Evolutionary conservation across 2,113 vertebrate genomes (phyloP), one percentile per base, ranked within the genome.

Genomic region (Pogona vitticeps): DNA sequence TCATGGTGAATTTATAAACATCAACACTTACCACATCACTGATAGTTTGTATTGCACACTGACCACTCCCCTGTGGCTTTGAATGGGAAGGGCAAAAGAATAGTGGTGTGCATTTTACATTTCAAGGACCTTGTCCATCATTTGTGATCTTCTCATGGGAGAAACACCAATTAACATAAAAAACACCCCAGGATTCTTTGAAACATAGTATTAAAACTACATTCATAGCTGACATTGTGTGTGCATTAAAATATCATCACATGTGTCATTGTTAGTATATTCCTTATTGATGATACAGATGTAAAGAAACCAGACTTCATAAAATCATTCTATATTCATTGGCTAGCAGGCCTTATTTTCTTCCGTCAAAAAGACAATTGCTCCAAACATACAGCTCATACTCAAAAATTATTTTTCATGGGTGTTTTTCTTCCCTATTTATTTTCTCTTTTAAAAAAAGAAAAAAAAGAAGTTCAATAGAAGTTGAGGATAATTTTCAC

Each of bases 281-380:
- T 12, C 81, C 70, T 23, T 67, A 59, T 12, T 67, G 67, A 42
- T 12, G 61, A 82, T 78, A 46, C 26, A 68, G 65, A 31, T 68
- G 10, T 6, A 88, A 87, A 15, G 6, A 59, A 63, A 36, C 9
- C 61, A 28, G 38, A 59, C 31, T 83, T 63, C 78, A 26, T 1
- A 77, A 88, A 31, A 80, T 73, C 61, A 76, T 86, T 86, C 6
- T 52, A 21, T n/a, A 88, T 80, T 36, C 38, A 82, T 26, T 13
- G 83, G 23, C 38, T 42, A 78, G 26, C 91, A 90, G 67, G 52
- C 20, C 63, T 46, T 33, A 80, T 82, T 15, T 86, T 6, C 40
- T 90, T 84, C 58, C 18, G 63, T 3, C 18, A 36, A 46, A 76
- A 88, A 0, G 1, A 1, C 71, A 28, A 76, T 81, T 14, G 82